Evolutionary conservation across 1,140 invertebrate genomes (phyloP).

Genomic region (Ctenoplectra terminalis): DNA sequence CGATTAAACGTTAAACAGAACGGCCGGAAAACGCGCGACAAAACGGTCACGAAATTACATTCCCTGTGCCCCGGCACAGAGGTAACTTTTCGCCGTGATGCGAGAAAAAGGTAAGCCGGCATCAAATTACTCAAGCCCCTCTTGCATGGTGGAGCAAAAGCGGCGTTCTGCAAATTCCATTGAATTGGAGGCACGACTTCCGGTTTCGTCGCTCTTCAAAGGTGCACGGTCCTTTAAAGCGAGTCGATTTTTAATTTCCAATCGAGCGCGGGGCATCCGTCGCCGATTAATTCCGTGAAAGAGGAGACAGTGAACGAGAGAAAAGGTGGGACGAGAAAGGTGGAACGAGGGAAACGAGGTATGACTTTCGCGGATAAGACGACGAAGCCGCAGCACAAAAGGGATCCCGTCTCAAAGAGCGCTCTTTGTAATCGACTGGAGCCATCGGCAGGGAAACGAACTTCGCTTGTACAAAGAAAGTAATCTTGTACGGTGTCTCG

Average conservation of each 20-base stretch:
- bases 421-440: slow-evolving; percentile 67
- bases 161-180: slow-evolving; percentile 13
- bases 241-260: slow-evolving; percentile 52
- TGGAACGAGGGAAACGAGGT: slow-evolving; percentile 24
- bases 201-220: slow-evolving; percentile 10
- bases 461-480: slow-evolving; percentile 68
- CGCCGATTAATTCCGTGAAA: slow-evolving; percentile 41
- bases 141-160: background rate
- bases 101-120: slow-evolving; percentile 4
- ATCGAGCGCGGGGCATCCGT: slow-evolving; percentile 21
- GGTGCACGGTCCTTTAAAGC: slow-evolving; percentile 7
- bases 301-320: slow-evolving; percentile 17
- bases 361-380: slow-evolving; percentile 57
- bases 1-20: background rate
- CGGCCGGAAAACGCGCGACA: background rate
- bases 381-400: slow-evolving; percentile 34
- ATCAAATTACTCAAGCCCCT: slow-evolving; percentile 6
- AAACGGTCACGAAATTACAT: slow-evolving; percentile 4
- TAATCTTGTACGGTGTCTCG: slow-evolving; percentile 70
- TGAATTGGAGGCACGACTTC: slow-evolving; percentile 5
- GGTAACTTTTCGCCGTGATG: background rate
- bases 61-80: background rate
- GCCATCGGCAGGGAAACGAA: slow-evolving; percentile 68
- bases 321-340: background rate
- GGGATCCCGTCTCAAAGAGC: slow-evolving; percentile 45